A percentile compares a stretch with the other conserved stretches of the same genome.
phyloP scores from a whole-genome alignment of 2,797 vertebrate species.

The Sus cebifrons region DNA sequence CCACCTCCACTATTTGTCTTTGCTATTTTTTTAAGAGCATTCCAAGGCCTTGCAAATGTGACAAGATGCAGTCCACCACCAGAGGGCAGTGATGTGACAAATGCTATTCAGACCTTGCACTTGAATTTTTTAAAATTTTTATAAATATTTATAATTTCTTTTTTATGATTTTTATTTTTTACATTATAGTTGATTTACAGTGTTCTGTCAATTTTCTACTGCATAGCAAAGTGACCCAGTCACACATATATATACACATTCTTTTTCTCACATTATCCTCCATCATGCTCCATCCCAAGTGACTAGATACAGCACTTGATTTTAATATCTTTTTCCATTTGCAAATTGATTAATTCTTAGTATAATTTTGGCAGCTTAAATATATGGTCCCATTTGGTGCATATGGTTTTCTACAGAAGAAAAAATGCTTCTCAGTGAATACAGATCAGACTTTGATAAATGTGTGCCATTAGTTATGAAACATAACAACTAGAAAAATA shows the following conservation, averaged over 20 bases:
- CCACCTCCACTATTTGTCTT: neutral
- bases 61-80: conserved; percentile 59
- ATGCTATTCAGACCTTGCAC: neutral
- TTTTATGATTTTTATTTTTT: too few relatives aligned
- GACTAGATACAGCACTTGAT: neutral
- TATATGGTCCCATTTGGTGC: conserved; percentile 20
- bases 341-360: neutral
- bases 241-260: too few relatives aligned
- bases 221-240: too few relatives aligned
- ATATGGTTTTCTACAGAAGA: neutral
- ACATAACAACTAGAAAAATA: conserved; percentile 20
- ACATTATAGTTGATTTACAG: too few relatives aligned
- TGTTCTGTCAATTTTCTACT: too few relatives aligned
- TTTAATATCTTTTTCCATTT: neutral
- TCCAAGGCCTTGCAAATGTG: neutral
- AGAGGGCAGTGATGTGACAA: conserved; percentile 78
- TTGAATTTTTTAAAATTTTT: neutral
- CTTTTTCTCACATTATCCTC: too few relatives aligned
- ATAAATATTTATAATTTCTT: too few relatives aligned
- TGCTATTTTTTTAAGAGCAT: neutral
- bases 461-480: neutral
- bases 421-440: neutral
- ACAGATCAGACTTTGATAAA: neutral
- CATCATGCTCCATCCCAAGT: too few relatives aligned
- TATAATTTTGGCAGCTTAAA: conserved; percentile 35